These are phyloP conservation scores for Eunapius fragilis DNA, from an alignment of 37 sponge, comb jelly and placozoan species.

Conservation along the genomic window DNA sequence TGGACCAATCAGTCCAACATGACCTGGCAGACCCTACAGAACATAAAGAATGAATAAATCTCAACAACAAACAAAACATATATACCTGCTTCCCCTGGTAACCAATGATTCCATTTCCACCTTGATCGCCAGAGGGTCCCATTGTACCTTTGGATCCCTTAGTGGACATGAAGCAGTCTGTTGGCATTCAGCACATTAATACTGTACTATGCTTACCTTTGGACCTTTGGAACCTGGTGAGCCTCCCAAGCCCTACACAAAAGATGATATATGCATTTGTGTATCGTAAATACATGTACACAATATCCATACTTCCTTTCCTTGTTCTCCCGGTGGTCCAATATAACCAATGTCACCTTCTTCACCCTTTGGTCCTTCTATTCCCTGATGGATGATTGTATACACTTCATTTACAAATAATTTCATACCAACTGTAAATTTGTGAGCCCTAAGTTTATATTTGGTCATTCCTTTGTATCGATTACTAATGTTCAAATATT, in stretches of 20 bases:
- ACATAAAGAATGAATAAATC: not conserved
- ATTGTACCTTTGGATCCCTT: not conserved
- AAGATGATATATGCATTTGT: too few relatives aligned
- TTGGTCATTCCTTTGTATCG: too few relatives aligned
- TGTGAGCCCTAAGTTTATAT: too few relatives aligned
- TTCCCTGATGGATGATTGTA: not conserved
- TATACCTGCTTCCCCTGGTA: not conserved
- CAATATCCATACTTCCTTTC: not conserved
- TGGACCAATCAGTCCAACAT: not conserved
- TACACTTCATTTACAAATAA: too few relatives aligned
- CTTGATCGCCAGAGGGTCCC: not conserved
- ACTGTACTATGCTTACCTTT: not conserved
- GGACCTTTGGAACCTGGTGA: not conserved
- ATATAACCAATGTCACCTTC: not conserved
- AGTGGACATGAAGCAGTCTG: not conserved
- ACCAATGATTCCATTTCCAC: not conserved
- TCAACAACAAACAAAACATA: not conserved
- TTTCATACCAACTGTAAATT: too few relatives aligned
- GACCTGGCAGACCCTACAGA: not conserved
- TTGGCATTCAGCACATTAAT: not conserved
- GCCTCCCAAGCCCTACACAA: constrained; percentile 4
- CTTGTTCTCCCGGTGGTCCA: not conserved
- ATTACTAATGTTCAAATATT: too few relatives aligned
- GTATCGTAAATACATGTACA: not conserved
- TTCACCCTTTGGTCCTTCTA: not conserved